Percentiles rank a stretch among this genome's conserved stretches.
These are phyloP conservation scores for Cathartes aura DNA, from an alignment of 2,113 vertebrate species.

Conservation along the genomic window DNA sequence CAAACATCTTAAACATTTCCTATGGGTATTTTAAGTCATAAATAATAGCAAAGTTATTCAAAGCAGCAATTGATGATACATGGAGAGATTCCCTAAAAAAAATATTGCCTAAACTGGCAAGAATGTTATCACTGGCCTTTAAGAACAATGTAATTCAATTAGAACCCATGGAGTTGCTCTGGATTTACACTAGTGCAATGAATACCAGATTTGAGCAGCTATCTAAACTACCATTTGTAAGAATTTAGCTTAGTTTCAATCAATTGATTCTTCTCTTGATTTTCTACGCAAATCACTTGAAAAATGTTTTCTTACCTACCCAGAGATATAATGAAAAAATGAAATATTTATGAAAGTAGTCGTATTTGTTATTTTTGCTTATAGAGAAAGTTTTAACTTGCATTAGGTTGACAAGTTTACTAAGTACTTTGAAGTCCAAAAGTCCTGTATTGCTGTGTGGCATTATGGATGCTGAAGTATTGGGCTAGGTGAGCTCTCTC, in stretches of 20 bases:
- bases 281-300: neutral
- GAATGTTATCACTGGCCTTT: neutral
- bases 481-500: neutral
- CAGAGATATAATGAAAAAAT: neutral
- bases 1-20: neutral
- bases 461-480: rapidly evolving
- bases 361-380: neutral
- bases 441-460: rapidly evolving
- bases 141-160: neutral
- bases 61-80: rapidly evolving
- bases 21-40: neutral
- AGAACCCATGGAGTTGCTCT: neutral
- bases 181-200: neutral
- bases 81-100: neutral
- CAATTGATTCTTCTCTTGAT: neutral
- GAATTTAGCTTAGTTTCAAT: neutral
- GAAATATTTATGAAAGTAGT: neutral
- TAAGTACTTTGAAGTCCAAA: neutral
- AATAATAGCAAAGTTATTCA: rapidly evolving
- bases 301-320: neutral
- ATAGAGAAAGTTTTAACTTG: neutral
- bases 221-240: rapidly evolving
- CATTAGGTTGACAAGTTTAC: neutral
- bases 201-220: neutral
- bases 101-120: neutral